A percentile compares a stretch with the other conserved stretches of the same genome.
phyloP scores from a whole-genome alignment of 1,140 invertebrate genomes.

The Kradibia gibbosae region DNA sequence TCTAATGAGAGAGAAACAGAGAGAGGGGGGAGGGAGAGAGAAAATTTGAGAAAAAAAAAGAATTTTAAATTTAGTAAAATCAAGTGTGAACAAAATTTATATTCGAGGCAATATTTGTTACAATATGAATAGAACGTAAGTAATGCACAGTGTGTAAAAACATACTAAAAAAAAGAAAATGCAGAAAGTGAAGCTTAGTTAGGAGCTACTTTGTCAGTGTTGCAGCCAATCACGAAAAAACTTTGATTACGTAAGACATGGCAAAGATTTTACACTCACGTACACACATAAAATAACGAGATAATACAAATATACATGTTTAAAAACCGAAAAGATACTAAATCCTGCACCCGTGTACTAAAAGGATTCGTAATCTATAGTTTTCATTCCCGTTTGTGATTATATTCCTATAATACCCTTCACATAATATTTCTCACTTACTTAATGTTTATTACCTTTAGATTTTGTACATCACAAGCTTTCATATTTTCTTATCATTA shows the following conservation, averaged over 20 bases:
- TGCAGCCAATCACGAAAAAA: slow-evolving; percentile 20
- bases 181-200: slow-evolving; percentile 5
- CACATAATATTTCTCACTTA: slow-evolving; percentile 29
- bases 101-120: slow-evolving; percentile 73
- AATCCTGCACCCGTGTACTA: slow-evolving; percentile 15
- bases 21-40: slow-evolving; percentile 45
- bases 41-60: slow-evolving; percentile 48
- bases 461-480: slow-evolving; percentile 33
- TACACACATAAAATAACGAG: slow-evolving; percentile 21
- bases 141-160: slow-evolving; percentile 56
- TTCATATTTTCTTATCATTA: slow-evolving; percentile 39
- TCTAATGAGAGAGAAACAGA: slow-evolving; percentile 26
- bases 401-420: slow-evolving; percentile 33
- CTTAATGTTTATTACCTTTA: slow-evolving; percentile 19
- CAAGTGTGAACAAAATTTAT: slow-evolving; percentile 61
- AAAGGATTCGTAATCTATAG: slow-evolving; percentile 5
- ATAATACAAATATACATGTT: slow-evolving; percentile 16
- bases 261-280: neutral
- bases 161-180: slow-evolving; percentile 35
- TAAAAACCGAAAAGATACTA: slow-evolving; percentile 40
- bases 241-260: slow-evolving; percentile 13
- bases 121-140: slow-evolving; percentile 64
- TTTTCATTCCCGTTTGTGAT: slow-evolving; percentile 34
- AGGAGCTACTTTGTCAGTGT: slow-evolving; percentile 7
- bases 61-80: slow-evolving; percentile 36